Evolutionary conservation across 2,113 vertebrate species (phyloP).

Genomic region (Tachysurus vachellii): DNA sequence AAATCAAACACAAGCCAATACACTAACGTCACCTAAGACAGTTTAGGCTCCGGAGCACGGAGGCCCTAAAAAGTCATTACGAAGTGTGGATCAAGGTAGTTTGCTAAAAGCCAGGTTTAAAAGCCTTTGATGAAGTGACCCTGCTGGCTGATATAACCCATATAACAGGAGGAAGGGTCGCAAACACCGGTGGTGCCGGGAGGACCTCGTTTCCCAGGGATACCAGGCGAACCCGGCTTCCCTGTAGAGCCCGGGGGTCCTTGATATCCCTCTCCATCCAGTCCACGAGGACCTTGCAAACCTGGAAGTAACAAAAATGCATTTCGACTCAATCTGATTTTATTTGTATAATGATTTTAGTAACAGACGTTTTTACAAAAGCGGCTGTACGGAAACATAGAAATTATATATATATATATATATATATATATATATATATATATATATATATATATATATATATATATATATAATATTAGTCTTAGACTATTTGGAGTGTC

Average conservation of each 20-base stretch:
- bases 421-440: too few relatives aligned
- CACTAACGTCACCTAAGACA: background rate
- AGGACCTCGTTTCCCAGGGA: conserved; percentile 64
- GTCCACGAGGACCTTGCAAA: conserved; percentile 61
- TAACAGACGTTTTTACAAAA: too few relatives aligned
- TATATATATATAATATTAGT: too few relatives aligned
- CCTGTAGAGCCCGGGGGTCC: conserved; percentile 62
- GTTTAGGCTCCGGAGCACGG: conserved; percentile 2
- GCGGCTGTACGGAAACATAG: too few relatives aligned
- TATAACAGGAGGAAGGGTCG: conserved; percentile 64
- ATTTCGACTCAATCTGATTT: too few relatives aligned
- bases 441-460: too few relatives aligned
- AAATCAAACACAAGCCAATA: background rate
- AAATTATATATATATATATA: too few relatives aligned
- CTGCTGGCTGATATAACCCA: conserved; percentile 52
- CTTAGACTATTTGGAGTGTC: too few relatives aligned
- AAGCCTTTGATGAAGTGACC: conserved; percentile 67
- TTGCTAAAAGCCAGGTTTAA: conserved; percentile 63
- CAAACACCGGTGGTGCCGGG: conserved; percentile 62
- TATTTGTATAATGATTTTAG: too few relatives aligned
- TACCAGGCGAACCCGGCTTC: conserved; percentile 60
- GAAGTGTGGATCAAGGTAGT: background rate
- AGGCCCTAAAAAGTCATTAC: conserved; percentile 16
- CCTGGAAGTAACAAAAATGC: conserved; percentile 48
- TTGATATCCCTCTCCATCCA: conserved; percentile 58